Conservation (phyloP, 2,797 vertebrate species). For the Helarctos malayanus region DNA sequence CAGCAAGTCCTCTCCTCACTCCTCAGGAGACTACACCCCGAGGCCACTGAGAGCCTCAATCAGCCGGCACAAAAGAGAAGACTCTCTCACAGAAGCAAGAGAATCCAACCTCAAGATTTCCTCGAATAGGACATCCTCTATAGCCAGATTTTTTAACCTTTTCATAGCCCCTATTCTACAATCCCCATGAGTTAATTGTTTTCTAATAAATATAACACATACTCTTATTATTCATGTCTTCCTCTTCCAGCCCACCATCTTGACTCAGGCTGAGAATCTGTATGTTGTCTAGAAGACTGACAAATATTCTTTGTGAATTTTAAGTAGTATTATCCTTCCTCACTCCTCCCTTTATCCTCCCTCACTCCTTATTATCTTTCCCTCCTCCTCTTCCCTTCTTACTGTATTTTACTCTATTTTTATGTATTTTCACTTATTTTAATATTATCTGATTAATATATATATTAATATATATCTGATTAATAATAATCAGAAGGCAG, state of each 20-base stretch:
- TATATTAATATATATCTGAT: too few relatives aligned
- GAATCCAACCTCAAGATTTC: conserved; percentile 55
- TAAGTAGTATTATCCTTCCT: neutral
- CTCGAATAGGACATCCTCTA: neutral
- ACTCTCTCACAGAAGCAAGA: neutral
- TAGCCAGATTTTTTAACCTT: neutral
- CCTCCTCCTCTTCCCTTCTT: neutral
- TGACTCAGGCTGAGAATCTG: neutral
- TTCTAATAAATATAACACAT: conserved; percentile 5
- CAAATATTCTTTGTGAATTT: neutral
- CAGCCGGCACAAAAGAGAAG: neutral
- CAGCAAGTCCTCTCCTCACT: neutral
- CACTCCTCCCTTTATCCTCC: neutral
- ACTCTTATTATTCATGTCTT: neutral
- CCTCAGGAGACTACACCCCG: neutral
- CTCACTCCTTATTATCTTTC: too few relatives aligned
- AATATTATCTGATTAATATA: too few relatives aligned
- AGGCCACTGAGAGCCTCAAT: rapidly evolving
- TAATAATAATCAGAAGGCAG: neutral
- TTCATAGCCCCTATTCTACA: neutral
- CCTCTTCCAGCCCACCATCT: neutral
- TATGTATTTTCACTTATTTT: neutral
- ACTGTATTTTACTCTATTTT: neutral
- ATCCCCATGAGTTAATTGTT: neutral
- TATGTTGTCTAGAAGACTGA: neutral